A percentile compares a stretch with the other conserved stretches of the same genome.
These are phyloP conservation scores for Vombatus ursinus DNA, from an alignment of 2,113 vertebrate species.

Conservation along the genomic window DNA sequence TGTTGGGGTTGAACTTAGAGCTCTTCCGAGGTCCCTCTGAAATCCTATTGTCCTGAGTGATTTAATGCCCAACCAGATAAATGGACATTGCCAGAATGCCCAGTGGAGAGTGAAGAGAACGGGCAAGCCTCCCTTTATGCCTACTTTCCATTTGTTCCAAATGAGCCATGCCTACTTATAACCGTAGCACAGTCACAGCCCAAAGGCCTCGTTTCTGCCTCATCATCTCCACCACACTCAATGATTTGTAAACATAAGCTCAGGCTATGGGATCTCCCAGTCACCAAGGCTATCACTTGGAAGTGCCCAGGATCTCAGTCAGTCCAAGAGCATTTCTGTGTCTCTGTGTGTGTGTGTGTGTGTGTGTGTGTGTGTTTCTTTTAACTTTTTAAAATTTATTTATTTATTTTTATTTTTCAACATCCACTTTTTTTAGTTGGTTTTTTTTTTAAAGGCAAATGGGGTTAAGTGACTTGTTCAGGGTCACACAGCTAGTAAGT, in stretches of 20 bases:
- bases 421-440: no score
- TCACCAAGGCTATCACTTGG: not conserved
- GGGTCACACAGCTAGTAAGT: no score
- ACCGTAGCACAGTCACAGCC: not conserved
- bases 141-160: not conserved
- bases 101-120: not conserved
- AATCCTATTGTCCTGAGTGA: not conserved
- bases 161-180: not conserved
- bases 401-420: no score
- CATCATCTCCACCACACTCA: not conserved
- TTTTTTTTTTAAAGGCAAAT: no score
- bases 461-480: no score
- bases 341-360: no score
- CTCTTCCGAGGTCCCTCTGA: no score
- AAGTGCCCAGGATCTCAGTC: not conserved
- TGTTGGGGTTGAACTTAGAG: no score
- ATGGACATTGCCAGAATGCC: not conserved
- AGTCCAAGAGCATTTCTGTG: not conserved
- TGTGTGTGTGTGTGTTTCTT: no score
- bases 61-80: not conserved
- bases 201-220: not conserved
- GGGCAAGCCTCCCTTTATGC: not conserved
- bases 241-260: not conserved
- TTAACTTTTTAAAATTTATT: no score
- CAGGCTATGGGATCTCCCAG: not conserved